phyloP scores from a whole-genome alignment of 2,888 invertebrate genomes.

The Eupithecia abbreviata region DNA sequence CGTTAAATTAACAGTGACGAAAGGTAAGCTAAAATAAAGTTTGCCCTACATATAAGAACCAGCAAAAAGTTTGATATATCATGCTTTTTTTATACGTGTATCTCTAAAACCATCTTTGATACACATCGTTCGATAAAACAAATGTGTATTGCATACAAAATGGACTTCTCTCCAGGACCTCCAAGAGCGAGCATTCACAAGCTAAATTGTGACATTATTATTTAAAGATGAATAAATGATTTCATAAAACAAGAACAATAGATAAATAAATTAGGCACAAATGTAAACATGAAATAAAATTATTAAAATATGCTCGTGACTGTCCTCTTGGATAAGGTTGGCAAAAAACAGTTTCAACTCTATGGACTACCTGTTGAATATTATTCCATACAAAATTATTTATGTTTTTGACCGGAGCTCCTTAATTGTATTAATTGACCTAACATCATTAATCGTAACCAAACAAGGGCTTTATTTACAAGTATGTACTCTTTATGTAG shows the following conservation, averaged over 20 bases:
- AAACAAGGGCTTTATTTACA: not conserved
- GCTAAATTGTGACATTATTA: conserved; percentile 35
- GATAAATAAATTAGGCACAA: conserved; percentile 71
- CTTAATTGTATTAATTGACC: conserved; percentile 31
- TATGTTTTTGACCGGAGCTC: conserved; percentile 24
- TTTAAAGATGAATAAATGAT: conserved; percentile 36
- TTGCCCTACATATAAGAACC: not conserved
- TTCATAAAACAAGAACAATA: conserved; percentile 60
- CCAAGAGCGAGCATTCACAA: conserved; percentile 21
- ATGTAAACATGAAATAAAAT: conserved; percentile 65
- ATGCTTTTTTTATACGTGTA: not conserved
- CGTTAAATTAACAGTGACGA: not conserved
- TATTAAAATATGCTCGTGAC: conserved; percentile 59
- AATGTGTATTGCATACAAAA: conserved; percentile 3
- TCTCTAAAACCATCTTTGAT: not conserved
- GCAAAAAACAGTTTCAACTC: conserved; percentile 60
- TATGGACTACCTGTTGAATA: conserved; percentile 47
- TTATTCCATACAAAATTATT: conserved; percentile 33
- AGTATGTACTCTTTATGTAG: not conserved
- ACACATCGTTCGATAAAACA: not conserved
- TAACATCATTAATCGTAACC: conserved; percentile 13
- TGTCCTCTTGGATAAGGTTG: conserved; percentile 68
- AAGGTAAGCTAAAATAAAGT: not conserved
- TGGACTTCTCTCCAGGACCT: conserved; percentile 12
- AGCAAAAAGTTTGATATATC: not conserved